A percentile compares a stretch with the other conserved stretches of the same genome.
Evolutionary conservation across 2,797 vertebrate genomes (phyloP).

Genomic region (Pelochelys cantorii): DNA sequence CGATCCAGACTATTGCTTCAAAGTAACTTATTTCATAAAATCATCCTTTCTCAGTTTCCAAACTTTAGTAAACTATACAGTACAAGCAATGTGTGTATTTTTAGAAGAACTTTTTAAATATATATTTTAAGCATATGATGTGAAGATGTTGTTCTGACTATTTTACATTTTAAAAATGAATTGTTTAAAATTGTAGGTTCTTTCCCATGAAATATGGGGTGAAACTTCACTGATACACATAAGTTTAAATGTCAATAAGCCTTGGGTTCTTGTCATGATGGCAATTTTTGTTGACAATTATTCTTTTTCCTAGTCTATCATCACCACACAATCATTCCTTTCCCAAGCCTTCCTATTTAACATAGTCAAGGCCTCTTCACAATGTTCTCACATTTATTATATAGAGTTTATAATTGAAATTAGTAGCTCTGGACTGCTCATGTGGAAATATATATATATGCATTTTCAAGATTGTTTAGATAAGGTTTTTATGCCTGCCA

Average conservation of each 20-base stretch:
- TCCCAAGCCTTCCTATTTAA: not conserved
- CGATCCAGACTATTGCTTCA: not conserved
- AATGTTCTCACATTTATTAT: not conserved
- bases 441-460: not conserved
- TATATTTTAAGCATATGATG: not conserved
- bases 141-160: not conserved
- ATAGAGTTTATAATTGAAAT: not conserved
- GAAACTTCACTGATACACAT: not conserved
- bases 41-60: conserved; percentile 3
- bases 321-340: conserved; percentile 2
- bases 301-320: conserved; percentile 9
- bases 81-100: not conserved
- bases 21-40: conserved; percentile 1
- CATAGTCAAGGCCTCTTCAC: not conserved
- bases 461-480: not conserved
- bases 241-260: conserved; percentile 50
- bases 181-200: not conserved
- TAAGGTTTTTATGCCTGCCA: not conserved
- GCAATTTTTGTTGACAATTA: conserved; percentile 42
- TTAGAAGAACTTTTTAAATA: not conserved
- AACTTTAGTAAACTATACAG: conserved; percentile 2
- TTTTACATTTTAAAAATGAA: not conserved
- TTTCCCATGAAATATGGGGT: conserved; percentile 18
- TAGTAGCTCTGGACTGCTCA: not conserved
- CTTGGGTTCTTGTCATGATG: conserved; percentile 2